These are phyloP conservation scores for Punctoribates punctum DNA, from an alignment of 2,888 invertebrate species.

Conservation along the genomic window DNA sequence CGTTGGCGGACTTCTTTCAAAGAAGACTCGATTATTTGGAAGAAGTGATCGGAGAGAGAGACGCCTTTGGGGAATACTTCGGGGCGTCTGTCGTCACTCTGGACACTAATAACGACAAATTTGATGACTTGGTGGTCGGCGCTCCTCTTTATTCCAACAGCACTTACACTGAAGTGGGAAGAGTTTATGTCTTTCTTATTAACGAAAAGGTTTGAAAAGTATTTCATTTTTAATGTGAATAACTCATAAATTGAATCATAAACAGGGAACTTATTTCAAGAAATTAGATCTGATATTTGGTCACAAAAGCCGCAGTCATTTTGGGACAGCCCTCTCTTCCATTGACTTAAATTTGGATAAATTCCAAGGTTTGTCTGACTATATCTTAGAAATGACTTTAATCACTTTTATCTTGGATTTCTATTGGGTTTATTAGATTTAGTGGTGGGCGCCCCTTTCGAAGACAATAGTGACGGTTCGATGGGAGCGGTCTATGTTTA, in stretches of 20 bases:
- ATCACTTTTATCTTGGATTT: too few relatives aligned
- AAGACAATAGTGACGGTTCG: neutral
- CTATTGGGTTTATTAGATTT: neutral
- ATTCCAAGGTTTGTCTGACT: neutral
- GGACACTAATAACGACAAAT: neutral
- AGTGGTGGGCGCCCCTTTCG: neutral
- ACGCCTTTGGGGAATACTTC: neutral
- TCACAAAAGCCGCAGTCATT: neutral
- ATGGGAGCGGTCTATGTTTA: slow-evolving; percentile 17
- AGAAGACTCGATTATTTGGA: too few relatives aligned
- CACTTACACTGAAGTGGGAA: neutral
- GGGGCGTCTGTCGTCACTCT: neutral
- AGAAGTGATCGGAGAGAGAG: too few relatives aligned
- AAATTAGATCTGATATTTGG: neutral
- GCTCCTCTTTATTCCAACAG: neutral
- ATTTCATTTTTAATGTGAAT: too few relatives aligned
- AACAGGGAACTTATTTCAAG: neutral
- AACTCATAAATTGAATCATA: too few relatives aligned
- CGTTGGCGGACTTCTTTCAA: too few relatives aligned
- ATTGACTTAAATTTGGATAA: neutral
- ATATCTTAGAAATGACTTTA: too few relatives aligned
- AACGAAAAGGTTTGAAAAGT: neutral
- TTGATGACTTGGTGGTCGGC: neutral
- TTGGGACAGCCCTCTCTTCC: slow-evolving; percentile 9
- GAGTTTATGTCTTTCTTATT: slow-evolving; percentile 1